phyloP scores from a whole-genome alignment of 2,113 vertebrate genomes.

The Onychorhynchus coronatus region DNA sequence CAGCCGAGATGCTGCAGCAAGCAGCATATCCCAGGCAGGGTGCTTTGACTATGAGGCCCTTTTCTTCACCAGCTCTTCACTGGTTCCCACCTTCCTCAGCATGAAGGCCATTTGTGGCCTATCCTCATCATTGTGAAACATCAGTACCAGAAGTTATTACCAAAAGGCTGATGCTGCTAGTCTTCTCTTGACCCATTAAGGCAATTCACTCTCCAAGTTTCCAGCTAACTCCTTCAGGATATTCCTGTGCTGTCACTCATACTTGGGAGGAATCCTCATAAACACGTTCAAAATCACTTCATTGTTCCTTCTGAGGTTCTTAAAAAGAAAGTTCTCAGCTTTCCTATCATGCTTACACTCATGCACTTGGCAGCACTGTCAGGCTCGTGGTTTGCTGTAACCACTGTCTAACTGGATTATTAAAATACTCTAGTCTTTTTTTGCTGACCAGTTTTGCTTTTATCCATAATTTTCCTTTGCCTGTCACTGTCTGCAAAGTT shows the following conservation, averaged over 20 bases:
- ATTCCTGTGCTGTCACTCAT: background rate
- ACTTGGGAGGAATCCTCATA: background rate
- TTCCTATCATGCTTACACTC: background rate
- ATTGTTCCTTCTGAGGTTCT: background rate
- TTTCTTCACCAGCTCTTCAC: background rate
- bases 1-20: background rate
- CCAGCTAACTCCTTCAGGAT: background rate
- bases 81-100: background rate
- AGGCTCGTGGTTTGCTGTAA: background rate
- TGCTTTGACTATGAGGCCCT: background rate
- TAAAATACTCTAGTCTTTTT: background rate
- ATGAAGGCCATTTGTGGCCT: background rate
- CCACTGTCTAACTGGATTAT: background rate
- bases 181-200: background rate
- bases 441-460: background rate
- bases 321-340: background rate
- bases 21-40: background rate
- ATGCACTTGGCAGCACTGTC: background rate
- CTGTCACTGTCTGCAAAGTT: background rate
- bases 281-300: background rate
- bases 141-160: background rate
- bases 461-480: background rate
- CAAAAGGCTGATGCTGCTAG: background rate
- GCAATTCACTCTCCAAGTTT: background rate
- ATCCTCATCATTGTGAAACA: background rate